phyloP scores from a whole-genome alignment of 2,113 vertebrate species.

The Halcyon senegalensis region DNA sequence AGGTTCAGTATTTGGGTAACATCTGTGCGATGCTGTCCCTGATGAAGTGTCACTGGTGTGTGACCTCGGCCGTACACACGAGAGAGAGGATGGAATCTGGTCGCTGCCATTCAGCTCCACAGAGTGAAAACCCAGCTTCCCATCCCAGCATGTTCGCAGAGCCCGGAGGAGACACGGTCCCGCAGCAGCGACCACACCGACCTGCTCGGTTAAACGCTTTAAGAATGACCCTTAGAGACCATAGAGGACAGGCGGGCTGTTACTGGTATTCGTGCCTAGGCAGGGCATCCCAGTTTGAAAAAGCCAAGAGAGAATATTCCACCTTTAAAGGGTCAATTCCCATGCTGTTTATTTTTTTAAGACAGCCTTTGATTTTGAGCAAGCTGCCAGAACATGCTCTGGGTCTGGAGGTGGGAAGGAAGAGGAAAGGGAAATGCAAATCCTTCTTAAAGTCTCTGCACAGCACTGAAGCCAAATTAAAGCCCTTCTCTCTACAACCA shows the following conservation, averaged over 20 bases:
- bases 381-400: neutral
- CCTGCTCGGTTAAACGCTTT: fast-evolving
- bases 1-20: neutral
- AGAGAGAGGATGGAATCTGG: neutral
- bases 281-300: neutral
- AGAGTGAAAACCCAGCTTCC: neutral
- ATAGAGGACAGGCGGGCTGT: neutral
- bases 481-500: neutral
- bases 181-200: neutral
- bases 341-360: conserved; percentile 20
- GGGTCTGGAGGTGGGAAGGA: conserved; percentile 15
- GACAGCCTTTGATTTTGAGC: neutral
- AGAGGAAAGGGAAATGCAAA: conserved; percentile 35
- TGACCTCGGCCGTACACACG: fast-evolving
- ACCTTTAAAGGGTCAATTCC: neutral
- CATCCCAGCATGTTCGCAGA: neutral
- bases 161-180: neutral
- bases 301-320: neutral
- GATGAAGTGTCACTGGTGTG: neutral
- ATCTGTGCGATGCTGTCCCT: neutral
- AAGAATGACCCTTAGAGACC: neutral
- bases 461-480: neutral
- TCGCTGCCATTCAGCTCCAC: fast-evolving
- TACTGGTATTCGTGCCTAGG: neutral
- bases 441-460: neutral